Base-by-base conservation (phyloP, 2,797 vertebrate genomes). In the Heliangelus exortis region DNA sequence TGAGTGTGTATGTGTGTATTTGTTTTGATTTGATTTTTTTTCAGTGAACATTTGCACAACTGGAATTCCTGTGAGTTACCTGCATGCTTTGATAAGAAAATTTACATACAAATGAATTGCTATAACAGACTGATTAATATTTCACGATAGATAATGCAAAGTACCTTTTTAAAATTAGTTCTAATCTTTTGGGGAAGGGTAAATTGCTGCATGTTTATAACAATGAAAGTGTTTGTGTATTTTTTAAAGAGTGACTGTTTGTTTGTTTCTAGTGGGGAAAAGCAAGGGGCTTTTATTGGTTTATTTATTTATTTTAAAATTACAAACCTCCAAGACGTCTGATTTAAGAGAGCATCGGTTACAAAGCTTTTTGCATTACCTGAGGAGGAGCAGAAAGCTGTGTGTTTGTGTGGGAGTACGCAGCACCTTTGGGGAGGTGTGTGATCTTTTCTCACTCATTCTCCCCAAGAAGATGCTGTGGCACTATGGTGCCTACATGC, bases 51-150 rank as follows among this genome's bases (percentile, higher is more conserved):
- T 96, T 97, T 95, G 82, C 96, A 96, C 95, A 95, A 92, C 87
- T 95, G 94, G 90, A 95, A 94, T 97, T 93, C 94, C 89, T 97
- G 89, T 95, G 96, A 96, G 95, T 97, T 97, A 93, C 47, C 50
- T 98, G 97, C 97, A 96, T 98, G 96, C 82, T 96, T 93, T 84
- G 63, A 95, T 91, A 81, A 94, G 66, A 93, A 90, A 97, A 96
- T 97, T 88, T 95, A 73, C 92, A 53, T 97, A 90, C 41, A 84
- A 92, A 91, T 95, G 92, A 95, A 69, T 95, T 89, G 78, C 63
- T 96, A 55, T 96, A 89, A 91, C 90, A 96, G 91, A 86, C 85
- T 94, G 95, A 94, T 69, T 96, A 92, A 93, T 94, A 93, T 96
- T 95, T 96, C 19, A 5, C 94, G 29, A 83, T 97, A 39, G 95